Evolutionary conservation across 2,113 vertebrate genomes (phyloP).

Genomic region (Notothenia coriiceps): DNA sequence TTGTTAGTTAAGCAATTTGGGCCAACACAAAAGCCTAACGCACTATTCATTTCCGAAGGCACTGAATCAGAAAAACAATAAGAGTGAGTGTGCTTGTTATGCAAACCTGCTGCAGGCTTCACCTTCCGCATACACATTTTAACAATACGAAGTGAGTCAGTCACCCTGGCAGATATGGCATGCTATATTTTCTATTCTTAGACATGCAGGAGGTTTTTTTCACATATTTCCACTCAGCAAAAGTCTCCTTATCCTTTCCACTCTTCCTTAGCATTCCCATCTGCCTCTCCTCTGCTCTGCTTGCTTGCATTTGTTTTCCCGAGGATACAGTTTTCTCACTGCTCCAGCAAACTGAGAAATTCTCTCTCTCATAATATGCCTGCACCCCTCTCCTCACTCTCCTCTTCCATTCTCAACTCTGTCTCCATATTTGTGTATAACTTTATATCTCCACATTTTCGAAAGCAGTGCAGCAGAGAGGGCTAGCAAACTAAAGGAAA

Average conservation of each 20-base stretch:
- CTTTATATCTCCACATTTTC: slow-evolving; percentile 23
- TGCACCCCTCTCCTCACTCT: slow-evolving; percentile 17
- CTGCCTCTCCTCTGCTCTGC: slow-evolving; percentile 23
- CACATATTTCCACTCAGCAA: slow-evolving; percentile 46
- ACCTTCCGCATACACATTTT: slow-evolving; percentile 13
- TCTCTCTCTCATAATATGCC: slow-evolving; percentile 22
- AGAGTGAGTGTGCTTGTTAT: slow-evolving; percentile 8
- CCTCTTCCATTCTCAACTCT: slow-evolving; percentile 3
- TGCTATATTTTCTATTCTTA: slow-evolving; percentile 40
- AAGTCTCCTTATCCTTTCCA: slow-evolving; percentile 22
- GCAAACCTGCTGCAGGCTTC: slow-evolving; percentile 22
- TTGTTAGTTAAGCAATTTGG: slow-evolving; percentile 5
- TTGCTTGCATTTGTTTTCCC: slow-evolving; percentile 51
- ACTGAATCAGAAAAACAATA: neutral
- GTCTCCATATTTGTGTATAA: slow-evolving; percentile 14
- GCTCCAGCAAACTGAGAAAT: slow-evolving; percentile 57
- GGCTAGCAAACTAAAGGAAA: slow-evolving; percentile 21
- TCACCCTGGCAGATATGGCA: slow-evolving; percentile 15
- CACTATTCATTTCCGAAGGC: slow-evolving; percentile 2
- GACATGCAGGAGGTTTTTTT: slow-evolving; percentile 37
- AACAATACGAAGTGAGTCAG: slow-evolving; percentile 26
- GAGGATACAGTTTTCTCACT: slow-evolving; percentile 33
- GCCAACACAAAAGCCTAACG: neutral
- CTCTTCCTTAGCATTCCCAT: slow-evolving; percentile 17
- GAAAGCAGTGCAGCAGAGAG: slow-evolving; percentile 21